Evolutionary conservation across 1,140 invertebrate genomes (phyloP).

Genomic region (Eriosoma lanigerum): DNA sequence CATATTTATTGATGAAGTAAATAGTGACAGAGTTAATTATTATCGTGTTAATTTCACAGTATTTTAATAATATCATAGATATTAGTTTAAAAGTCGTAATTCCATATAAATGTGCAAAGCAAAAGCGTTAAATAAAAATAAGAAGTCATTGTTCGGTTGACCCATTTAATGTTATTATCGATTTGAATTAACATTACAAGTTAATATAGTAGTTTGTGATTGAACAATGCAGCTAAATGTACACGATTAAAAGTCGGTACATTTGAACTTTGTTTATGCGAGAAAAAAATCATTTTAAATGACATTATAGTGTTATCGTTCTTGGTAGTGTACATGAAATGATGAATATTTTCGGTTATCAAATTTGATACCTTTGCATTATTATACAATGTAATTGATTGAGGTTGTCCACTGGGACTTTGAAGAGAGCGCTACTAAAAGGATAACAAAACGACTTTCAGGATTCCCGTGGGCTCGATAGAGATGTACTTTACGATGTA

Average conservation of each 20-base stretch:
- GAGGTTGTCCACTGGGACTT: slow-evolving; percentile 3
- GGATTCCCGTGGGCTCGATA: background rate
- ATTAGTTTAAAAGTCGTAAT: background rate
- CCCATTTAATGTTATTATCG: background rate
- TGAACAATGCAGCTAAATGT: slow-evolving; percentile 5
- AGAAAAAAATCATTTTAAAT: background rate
- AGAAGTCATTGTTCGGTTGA: background rate
- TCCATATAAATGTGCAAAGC: slow-evolving; percentile 14
- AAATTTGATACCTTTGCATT: background rate
- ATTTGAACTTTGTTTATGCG: slow-evolving; percentile 8
- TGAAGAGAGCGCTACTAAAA: slow-evolving; percentile 2
- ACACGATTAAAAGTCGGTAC: background rate
- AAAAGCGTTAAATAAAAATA: slow-evolving; percentile 5
- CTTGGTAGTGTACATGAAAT: background rate
- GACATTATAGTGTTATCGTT: background rate
- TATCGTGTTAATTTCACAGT: background rate
- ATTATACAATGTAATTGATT: slow-evolving; percentile 28
- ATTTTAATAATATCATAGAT: no score
- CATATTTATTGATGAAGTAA: background rate
- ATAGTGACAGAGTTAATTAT: background rate
- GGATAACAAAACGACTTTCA: background rate
- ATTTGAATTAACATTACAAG: background rate
- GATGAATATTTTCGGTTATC: background rate
- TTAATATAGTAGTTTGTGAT: slow-evolving; percentile 6
- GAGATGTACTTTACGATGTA: slow-evolving; percentile 20